These are phyloP conservation scores for Shargacucullia verbasci DNA, from an alignment of 2,888 invertebrate genomes.

Conservation along the genomic window DNA sequence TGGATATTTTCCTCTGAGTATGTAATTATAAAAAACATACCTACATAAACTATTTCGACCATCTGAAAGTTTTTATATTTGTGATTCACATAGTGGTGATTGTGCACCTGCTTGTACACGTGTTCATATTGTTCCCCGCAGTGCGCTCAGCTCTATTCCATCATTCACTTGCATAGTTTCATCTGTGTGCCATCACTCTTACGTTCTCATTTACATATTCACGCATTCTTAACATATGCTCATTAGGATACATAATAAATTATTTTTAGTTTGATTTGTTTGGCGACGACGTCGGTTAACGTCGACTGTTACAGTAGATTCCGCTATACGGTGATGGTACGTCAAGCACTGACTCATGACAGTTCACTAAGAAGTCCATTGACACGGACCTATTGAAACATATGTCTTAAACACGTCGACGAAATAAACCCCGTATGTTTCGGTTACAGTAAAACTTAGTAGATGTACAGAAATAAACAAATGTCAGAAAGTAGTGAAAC, in stretches of 20 bases:
- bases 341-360: slow-evolving; percentile 67
- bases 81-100: slow-evolving; percentile 21
- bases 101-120: slow-evolving; percentile 10
- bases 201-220: slow-evolving; percentile 41
- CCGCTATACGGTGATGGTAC: slow-evolving; percentile 60
- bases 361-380: slow-evolving; percentile 69
- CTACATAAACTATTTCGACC: slow-evolving; percentile 12
- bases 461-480: slow-evolving; percentile 8
- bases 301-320: slow-evolving; percentile 58
- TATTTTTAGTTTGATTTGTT: slow-evolving; percentile 50
- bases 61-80: slow-evolving; percentile 20
- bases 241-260: slow-evolving; percentile 42
- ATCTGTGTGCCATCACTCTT: slow-evolving; percentile 37
- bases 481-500: neutral
- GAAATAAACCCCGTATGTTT: slow-evolving; percentile 54
- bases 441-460: slow-evolving; percentile 26
- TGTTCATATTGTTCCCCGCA: slow-evolving; percentile 4
- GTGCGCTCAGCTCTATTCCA: slow-evolving; percentile 11
- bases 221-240: slow-evolving; percentile 38
- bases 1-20: slow-evolving; percentile 43
- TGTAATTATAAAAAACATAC: slow-evolving; percentile 27
- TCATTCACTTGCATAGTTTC: slow-evolving; percentile 20
- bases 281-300: slow-evolving; percentile 28
- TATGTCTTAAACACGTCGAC: slow-evolving; percentile 50
- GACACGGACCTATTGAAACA: slow-evolving; percentile 66